Evolutionary conservation across 2,113 vertebrate species (phyloP), one percentile per base, ranked within the genome.

Genomic region (Baryphthengus martii): DNA sequence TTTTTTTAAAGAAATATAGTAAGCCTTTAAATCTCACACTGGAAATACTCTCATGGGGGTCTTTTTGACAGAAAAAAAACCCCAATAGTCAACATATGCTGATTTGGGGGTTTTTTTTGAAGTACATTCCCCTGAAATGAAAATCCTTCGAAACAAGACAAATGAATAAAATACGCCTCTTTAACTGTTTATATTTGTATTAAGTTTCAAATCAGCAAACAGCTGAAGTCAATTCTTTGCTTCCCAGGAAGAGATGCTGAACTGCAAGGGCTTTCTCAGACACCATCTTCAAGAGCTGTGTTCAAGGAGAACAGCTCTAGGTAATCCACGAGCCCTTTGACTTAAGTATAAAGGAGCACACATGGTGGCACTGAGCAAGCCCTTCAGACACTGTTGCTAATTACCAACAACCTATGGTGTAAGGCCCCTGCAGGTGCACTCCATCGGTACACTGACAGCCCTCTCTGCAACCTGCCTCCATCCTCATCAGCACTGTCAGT

Each of bases 371-470:
- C 28, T 29, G n/a, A 73, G 84, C 5, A 29, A 81, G 23, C 23
- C 40, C 50, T 83, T 70, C 68, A 90, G 45, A 53, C 17, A 8
- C 3, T 21, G 8, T 3, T 25, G n/a, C 31, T 74, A 53, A 84
- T 84, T 74, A 53, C 21, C 0, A 0, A 52, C 12, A 16, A 11
- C 1, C 14, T 20, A 29, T 0, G 1, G 31, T 3, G 4, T 0
- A 2, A 87, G 25, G 37, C 6, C 49, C 25, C 50, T 70, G 76
- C 83, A 73, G 68, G 65, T 70, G 55, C 4, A 1, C 50, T 86
- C 35, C 25, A 8, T 24, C 3, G 0, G n/a, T 55, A 35, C 5
- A 6, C 28, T 70, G 80, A 81, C 61, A 93, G 65, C 28, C 50
- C 1, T 1, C 20, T 84, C 65, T 53, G 28, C 39, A 77, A 18